These are phyloP conservation scores for Euura lappo DNA, from an alignment of 1,140 invertebrate species.

Conservation along the genomic window DNA sequence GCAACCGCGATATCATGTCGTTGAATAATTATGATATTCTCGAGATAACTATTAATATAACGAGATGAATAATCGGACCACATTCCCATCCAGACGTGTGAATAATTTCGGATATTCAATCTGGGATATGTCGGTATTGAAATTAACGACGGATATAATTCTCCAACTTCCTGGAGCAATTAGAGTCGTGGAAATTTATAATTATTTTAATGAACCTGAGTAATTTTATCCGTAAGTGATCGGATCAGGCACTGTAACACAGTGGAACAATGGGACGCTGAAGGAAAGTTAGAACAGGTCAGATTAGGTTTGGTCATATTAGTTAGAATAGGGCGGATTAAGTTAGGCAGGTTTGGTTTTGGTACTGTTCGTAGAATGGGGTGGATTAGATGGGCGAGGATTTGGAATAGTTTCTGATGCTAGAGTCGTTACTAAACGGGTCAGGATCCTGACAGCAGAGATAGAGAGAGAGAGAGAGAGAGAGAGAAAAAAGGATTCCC, in stretches of 20 bases:
- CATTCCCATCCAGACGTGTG: too few species aligned
- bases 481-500: not conserved
- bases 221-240: not conserved
- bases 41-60: too few species aligned
- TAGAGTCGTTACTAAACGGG: not conserved
- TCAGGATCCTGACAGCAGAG: not conserved
- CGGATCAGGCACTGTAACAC: not conserved
- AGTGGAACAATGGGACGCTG: not conserved
- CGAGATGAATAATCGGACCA: too few species aligned
- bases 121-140: not conserved
- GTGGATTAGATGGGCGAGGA: not conserved
- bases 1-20: not conserved
- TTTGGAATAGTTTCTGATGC: not conserved
- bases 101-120: not conserved
- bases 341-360: constrained; percentile 7
- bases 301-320: constrained; percentile 2
- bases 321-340: constrained; percentile 5
- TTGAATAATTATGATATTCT: too few species aligned
- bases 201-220: not conserved
- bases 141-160: not conserved
- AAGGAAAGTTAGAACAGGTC: not conserved
- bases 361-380: constrained; percentile 2
- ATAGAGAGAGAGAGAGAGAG: not conserved
- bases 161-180: not conserved
- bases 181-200: not conserved